A percentile compares a stretch with the other conserved stretches of the same genome.
phyloP scores from a whole-genome alignment of 2,113 vertebrate genomes.

The Tretioscincus oriximinensis region DNA sequence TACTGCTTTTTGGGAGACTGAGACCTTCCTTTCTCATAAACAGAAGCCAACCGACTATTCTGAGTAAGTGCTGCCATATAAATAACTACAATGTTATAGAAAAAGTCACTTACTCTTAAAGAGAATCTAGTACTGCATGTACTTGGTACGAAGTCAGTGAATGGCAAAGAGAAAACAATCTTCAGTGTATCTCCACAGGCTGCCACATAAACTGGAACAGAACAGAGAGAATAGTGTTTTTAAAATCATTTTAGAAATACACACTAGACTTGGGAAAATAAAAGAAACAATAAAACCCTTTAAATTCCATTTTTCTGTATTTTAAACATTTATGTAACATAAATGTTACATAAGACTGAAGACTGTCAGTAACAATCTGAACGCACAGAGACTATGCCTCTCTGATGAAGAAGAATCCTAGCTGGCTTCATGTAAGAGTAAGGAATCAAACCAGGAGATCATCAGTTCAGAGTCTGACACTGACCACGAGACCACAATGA shows the following conservation, averaged over 20 bases:
- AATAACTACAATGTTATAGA: background rate
- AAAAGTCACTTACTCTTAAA: slow-evolving; percentile 78
- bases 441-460: too few relatives aligned
- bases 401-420: background rate
- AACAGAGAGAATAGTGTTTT: slow-evolving; percentile 31
- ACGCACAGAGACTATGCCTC: background rate
- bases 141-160: slow-evolving; percentile 93
- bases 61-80: background rate
- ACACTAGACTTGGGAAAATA: slow-evolving; percentile 8
- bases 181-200: slow-evolving; percentile 96
- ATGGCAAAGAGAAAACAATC: slow-evolving; percentile 94
- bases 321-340: background rate
- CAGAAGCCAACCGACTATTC: background rate
- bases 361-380: background rate
- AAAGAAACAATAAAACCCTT: background rate
- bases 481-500: too few relatives aligned
- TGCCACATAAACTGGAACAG: slow-evolving; percentile 89
- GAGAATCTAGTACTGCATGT: slow-evolving; percentile 91
- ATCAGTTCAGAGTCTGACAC: too few relatives aligned
- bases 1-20: background rate
- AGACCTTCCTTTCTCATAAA: background rate
- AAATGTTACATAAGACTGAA: too few relatives aligned
- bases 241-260: slow-evolving; percentile 27
- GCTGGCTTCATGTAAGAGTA: background rate
- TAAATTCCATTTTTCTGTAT: background rate